phyloP scores from a whole-genome alignment of 2,888 invertebrate genomes.

The Hydroisotoma schaefferi region DNA sequence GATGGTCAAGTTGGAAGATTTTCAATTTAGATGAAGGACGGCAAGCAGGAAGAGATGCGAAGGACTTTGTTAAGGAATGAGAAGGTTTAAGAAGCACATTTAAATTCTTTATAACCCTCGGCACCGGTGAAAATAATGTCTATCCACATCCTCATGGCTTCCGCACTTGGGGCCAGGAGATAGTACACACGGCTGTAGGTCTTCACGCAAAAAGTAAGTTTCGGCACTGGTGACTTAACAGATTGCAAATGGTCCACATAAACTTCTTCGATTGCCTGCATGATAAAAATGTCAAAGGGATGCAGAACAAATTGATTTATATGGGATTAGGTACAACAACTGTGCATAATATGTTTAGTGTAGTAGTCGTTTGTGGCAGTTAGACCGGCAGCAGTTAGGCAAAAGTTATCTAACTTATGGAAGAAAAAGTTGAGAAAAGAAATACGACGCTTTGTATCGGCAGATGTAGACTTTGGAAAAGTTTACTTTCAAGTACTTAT shows the following conservation, averaged over 20 bases:
- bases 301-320: conserved; percentile 44
- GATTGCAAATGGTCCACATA: conserved; percentile 92
- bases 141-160: conserved; percentile 94
- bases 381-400: too few relatives aligned
- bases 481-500: too few relatives aligned
- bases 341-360: conserved; percentile 2
- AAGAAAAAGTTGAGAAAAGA: too few relatives aligned
- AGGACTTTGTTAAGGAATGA: conserved; percentile 10
- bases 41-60: neutral
- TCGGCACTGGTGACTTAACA: conserved; percentile 84
- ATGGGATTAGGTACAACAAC: conserved; percentile 23
- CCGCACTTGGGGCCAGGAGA: conserved; percentile 88
- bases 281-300: conserved; percentile 38
- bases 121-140: conserved; percentile 92
- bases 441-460: too few relatives aligned
- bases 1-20: conserved; percentile 1
- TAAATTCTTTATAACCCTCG: conserved; percentile 76
- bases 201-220: conserved; percentile 90
- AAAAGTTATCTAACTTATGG: too few relatives aligned
- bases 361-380: too few relatives aligned
- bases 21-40: conserved; percentile 5
- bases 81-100: conserved; percentile 50
- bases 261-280: conserved; percentile 90
- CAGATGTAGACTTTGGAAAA: too few relatives aligned
- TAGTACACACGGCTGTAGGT: conserved; percentile 84